These are phyloP conservation scores for Polylopha cassiicola DNA, from an alignment of 2,888 invertebrate species.

Conservation along the genomic window DNA sequence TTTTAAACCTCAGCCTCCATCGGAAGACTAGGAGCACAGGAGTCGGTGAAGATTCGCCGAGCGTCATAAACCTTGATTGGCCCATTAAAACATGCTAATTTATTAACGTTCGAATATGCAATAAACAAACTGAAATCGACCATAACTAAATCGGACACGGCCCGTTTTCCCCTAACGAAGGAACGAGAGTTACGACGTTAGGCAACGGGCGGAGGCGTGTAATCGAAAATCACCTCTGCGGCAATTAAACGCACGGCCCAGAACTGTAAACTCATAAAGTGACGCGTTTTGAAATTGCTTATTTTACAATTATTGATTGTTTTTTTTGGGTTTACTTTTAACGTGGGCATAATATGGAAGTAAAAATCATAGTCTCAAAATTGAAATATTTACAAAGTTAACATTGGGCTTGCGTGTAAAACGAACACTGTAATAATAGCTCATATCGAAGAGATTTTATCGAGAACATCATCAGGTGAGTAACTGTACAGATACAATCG, in stretches of 20 bases:
- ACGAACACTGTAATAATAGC: too few species aligned
- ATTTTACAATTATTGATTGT: constrained; percentile 20
- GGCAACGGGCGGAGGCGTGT: constrained; percentile 41
- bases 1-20: constrained; percentile 54
- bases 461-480: too few species aligned
- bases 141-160: constrained; percentile 46
- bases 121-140: constrained; percentile 55
- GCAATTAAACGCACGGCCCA: constrained; percentile 49
- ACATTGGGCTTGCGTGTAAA: too few species aligned
- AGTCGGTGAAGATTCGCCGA: constrained; percentile 71
- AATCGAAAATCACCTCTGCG: constrained; percentile 67
- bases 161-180: constrained; percentile 34
- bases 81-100: constrained; percentile 76
- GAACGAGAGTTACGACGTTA: constrained; percentile 49
- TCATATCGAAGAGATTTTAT: too few species aligned
- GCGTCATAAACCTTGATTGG: constrained; percentile 78
- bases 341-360: too few species aligned
- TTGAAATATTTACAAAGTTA: too few species aligned
- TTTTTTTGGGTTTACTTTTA: too few species aligned
- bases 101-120: constrained; percentile 68
- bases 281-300: constrained; percentile 17
- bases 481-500: too few species aligned
- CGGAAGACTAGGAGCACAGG: constrained; percentile 75
- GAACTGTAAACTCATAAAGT: constrained; percentile 13
- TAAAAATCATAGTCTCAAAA: too few species aligned